Conservation (phyloP, 2,113 vertebrate species). For the Opisthocomus hoazin region DNA sequence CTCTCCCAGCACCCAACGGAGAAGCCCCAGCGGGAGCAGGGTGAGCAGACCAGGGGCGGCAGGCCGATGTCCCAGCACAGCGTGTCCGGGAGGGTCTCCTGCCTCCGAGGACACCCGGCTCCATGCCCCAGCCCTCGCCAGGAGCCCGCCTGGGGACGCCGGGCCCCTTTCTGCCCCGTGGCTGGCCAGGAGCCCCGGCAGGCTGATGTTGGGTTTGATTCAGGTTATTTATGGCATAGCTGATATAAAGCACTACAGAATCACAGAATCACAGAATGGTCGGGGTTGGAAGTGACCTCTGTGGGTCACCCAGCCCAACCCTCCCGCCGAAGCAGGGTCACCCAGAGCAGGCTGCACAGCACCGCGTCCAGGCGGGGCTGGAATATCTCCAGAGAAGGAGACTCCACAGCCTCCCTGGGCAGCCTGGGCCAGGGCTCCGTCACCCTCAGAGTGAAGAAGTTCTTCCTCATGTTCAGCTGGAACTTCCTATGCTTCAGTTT, state of each 20-base stretch:
- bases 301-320: no score
- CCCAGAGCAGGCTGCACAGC: no score
- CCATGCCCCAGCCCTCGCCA: not conserved
- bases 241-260: rapidly evolving
- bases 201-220: not conserved
- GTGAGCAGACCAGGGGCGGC: not conserved
- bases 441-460: no score
- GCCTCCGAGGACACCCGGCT: not conserved
- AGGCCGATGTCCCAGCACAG: not conserved
- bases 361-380: no score
- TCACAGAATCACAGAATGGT: no score
- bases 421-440: no score
- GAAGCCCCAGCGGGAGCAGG: not conserved
- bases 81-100: not conserved
- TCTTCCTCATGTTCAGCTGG: no score
- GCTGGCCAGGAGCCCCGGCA: not conserved
- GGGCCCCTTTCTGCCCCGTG: rapidly evolving
- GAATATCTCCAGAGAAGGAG: no score
- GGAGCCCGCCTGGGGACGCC: not conserved
- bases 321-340: no score
- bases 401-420: no score
- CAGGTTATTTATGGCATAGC: not conserved
- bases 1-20: not conserved
- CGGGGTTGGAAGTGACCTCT: no score
- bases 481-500: no score